Conservation (phyloP, 2,888 invertebrate genomes). For the Germaria angustata region DNA sequence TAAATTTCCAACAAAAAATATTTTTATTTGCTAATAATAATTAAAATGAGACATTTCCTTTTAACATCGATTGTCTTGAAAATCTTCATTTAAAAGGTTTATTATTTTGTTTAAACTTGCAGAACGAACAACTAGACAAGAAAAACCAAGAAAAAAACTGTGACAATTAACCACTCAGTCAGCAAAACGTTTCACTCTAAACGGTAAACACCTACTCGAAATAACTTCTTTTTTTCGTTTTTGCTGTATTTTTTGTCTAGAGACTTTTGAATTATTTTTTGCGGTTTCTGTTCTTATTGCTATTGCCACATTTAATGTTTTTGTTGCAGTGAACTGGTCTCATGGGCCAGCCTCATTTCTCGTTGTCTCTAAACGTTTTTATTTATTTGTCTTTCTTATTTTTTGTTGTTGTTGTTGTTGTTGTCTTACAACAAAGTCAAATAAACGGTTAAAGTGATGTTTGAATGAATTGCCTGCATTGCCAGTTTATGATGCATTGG, state of each 20-base stretch:
- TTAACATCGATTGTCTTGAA: background rate
- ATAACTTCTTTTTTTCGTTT: constrained; percentile 21
- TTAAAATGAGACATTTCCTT: background rate
- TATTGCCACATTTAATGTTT: background rate
- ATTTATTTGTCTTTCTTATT: background rate
- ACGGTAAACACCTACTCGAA: constrained; percentile 53
- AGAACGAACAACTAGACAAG: constrained; percentile 6
- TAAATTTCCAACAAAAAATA: background rate
- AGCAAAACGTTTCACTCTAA: constrained; percentile 10
- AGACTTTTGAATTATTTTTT: background rate
- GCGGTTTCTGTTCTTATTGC: constrained; percentile 6
- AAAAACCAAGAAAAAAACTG: constrained; percentile 39
- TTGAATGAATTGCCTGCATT: constrained; percentile 36
- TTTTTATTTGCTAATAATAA: background rate
- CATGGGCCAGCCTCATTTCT: constrained; percentile 26
- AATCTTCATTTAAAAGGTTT: constrained; percentile 16
- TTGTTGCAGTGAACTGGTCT: constrained; percentile 35
- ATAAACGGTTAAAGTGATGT: constrained; percentile 34
- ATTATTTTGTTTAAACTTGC: constrained; percentile 13
- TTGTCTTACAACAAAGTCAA: constrained; percentile 15
- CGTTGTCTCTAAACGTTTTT: background rate
- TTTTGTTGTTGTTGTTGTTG: background rate
- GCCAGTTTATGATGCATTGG: constrained; percentile 54
- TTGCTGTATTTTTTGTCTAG: background rate
- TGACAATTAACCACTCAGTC: constrained; percentile 61